Percentiles rank a stretch among this genome's conserved stretches.
These are phyloP conservation scores for Laticauda colubrina DNA, from an alignment of 2,113 vertebrate genomes.

Conservation along the genomic window DNA sequence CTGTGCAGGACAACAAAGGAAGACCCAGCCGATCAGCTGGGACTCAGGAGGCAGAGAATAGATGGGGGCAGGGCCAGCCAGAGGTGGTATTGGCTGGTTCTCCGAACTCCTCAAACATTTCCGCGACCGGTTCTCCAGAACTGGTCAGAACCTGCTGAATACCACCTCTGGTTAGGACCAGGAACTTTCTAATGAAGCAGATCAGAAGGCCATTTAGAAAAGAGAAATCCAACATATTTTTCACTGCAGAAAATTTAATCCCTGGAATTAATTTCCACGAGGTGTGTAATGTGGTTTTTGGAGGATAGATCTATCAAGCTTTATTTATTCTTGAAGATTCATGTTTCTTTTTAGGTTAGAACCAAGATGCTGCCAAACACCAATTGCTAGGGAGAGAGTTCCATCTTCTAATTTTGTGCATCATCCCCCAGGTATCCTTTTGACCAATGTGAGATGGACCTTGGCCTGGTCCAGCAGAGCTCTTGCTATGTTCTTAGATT, in stretches of 20 bases:
- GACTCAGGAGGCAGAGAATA: no score
- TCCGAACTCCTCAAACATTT: no score
- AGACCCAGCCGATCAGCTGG: no score
- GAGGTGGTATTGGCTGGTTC: no score
- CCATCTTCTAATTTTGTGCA: background rate
- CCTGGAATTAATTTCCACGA: background rate
- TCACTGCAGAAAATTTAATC: background rate
- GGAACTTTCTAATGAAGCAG: background rate
- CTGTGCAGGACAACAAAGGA: no score
- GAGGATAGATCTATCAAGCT: background rate
- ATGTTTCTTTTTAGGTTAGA: background rate
- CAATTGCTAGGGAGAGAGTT: background rate
- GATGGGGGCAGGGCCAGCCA: no score
- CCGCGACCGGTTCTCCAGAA: no score
- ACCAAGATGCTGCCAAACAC: background rate
- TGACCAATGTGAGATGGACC: background rate
- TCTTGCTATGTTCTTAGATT: background rate
- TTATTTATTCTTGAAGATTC: background rate
- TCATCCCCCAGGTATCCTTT: background rate
- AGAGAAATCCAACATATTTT: background rate
- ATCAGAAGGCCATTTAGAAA: background rate
- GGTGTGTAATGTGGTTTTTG: background rate
- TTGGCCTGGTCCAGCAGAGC: background rate
- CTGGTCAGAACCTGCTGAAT: no score
- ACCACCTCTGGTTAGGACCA: no score